Evolutionary conservation across 2,888 invertebrate genomes (phyloP), one percentile per base, ranked within the genome.

Genomic region (Prosopocoilus inquinatus): DNA sequence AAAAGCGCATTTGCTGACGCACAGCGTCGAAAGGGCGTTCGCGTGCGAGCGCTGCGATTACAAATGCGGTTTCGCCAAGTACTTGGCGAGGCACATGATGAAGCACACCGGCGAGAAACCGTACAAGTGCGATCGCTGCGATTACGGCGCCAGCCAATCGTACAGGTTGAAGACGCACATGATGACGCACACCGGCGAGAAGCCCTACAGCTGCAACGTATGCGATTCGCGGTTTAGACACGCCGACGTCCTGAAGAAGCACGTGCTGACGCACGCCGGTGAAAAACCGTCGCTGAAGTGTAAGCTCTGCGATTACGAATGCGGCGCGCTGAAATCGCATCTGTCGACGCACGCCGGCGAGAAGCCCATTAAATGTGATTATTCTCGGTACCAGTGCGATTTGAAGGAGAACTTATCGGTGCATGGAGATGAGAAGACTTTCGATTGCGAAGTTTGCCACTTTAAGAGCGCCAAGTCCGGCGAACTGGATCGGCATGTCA

Each of bases 11-110:
- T 85, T 86, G 73, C 85, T 87, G 69, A 90, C 88, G 55, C 91
- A 91, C 76, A 82, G 83, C 38, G 81, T 83, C 56, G 81, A 83
- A 51, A 84, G 83, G 63, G 81, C 82, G 53, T 87, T 80, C 70
- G 68, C 79, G 15, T 87, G 86, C 75, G 79, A 84, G 55, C 75
- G 81, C 50, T 94, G 94, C 71, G 83, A 84, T 13, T 90, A 91
- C 73, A 81, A 64, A 70, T 47, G 20, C 32, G 33, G 16, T 9
- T 28, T 28, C 13, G 32, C 20, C 13, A 28, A 47, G 9, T 28
- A 32, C n/a, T 16, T 47, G 47, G 33, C 9, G 12, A 20, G 15
- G n/a, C 50, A 50, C 38, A 41, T 71, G 77, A 81, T 60, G 79
- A 79, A 69, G 0, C 90, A 90, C 68, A 82, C 85, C 20, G 87